Percentiles rank a stretch among this genome's conserved stretches.
Evolutionary conservation across 2,888 invertebrate species (phyloP).

Genomic region (Leptinotarsa tumamoca): DNA sequence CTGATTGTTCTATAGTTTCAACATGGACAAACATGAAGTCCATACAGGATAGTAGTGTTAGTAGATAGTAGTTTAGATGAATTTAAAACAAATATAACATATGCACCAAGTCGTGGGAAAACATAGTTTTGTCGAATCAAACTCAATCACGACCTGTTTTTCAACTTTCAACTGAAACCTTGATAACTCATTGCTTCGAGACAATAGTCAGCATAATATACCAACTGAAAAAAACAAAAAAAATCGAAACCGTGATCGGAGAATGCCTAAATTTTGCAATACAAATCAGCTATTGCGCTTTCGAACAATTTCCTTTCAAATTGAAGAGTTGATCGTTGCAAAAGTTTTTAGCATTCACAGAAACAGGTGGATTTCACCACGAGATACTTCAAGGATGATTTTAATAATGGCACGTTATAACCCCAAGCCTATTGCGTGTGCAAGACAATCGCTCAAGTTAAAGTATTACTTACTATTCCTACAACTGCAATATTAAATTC

Average conservation of each 20-base stretch:
- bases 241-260: neutral
- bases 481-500: neutral
- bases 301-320: constrained; percentile 10
- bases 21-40: no score
- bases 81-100: no score
- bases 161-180: no score
- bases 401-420: constrained; percentile 1
- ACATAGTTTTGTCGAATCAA: no score
- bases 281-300: neutral
- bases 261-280: neutral
- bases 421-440: neutral
- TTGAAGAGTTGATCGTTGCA: constrained; percentile 5
- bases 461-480: neutral
- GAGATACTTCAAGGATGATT: constrained; percentile 5
- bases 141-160: no score
- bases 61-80: no score
- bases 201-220: neutral
- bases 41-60: no score
- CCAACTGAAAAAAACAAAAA: neutral
- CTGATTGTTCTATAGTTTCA: no score
- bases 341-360: neutral
- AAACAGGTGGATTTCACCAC: constrained; percentile 6
- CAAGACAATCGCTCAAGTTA: neutral
- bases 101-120: no score
- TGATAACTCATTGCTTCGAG: no score